These are phyloP conservation scores for Tribolium castaneum DNA, from an alignment of 1,140 invertebrate genomes.

Conservation along the genomic window DNA sequence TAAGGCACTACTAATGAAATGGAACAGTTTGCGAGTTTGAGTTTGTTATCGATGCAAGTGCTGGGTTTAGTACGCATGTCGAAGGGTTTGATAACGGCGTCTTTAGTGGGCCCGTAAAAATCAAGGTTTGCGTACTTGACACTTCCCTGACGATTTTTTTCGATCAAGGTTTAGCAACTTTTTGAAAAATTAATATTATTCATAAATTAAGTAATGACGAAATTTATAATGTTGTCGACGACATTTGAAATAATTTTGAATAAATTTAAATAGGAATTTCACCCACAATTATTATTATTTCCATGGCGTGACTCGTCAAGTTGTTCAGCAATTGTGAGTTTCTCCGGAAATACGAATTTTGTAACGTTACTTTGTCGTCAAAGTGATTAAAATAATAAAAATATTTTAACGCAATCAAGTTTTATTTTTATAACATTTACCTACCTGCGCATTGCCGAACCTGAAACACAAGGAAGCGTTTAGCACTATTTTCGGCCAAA, in stretches of 20 bases:
- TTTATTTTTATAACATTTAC: no score
- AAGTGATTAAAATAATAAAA: background rate
- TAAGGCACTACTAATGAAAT: conserved; percentile 7
- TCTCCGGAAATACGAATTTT: background rate
- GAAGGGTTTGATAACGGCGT: background rate
- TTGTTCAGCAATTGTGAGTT: background rate
- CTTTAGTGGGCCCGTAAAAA: no score
- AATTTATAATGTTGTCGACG: background rate
- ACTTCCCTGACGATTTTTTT: background rate
- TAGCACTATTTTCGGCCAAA: background rate
- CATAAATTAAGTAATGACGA: background rate
- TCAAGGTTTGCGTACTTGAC: background rate
- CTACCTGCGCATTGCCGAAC: background rate
- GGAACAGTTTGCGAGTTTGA: background rate
- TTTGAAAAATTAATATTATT: background rate
- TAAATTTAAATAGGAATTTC: background rate
- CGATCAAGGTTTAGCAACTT: background rate
- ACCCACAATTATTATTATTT: background rate
- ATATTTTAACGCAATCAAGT: background rate
- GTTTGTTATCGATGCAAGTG: background rate
- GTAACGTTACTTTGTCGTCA: no score
- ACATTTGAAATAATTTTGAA: background rate
- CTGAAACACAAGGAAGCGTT: background rate
- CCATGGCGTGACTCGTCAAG: background rate
- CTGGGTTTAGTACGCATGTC: background rate